Base-by-base conservation (phyloP, 2,797 vertebrate genomes). In the Oryzias sinensis region DNA sequence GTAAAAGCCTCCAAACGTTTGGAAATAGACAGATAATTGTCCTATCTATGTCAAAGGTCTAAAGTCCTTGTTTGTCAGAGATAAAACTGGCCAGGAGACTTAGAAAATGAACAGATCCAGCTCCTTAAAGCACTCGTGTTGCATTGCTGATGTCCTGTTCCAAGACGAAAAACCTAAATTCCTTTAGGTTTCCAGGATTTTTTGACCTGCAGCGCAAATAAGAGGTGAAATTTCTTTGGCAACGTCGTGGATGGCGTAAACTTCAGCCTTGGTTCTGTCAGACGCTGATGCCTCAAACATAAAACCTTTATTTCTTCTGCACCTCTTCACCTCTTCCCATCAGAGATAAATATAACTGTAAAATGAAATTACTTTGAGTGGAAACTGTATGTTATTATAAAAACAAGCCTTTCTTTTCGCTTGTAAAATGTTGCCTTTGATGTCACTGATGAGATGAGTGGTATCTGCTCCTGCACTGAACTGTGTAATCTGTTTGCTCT, bases 401-500 rank as follows among this genome's bases (percentile, higher is more conserved):
- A 33, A 37, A 37, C 33, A 37, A 37, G 27, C 9, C 33, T 50
- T 43, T 50, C 2, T 5, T 40, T 37, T 46, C 14, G 9, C 44
- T 49, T 72, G 62, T 57, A 44, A 46, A 71, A 82, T 65, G 63
- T 73, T 76, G 68, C 72, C 63, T 65, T 55, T 65, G 50, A 74
- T 71, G 56, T 64, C 18, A 52, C 53, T 68, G 75, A 76, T 70
- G 75, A 62, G 64, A 70, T 72, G 59, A 69, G 67, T 66, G 67
- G 37, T 63, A 69, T 72, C 76, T 54, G 57, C 14, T 1, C 51
- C 65, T 46, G 62, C 40, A 2, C 68, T 53, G 71, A 62, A 46
- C 77, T 72, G 60, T 80, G 78, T 86, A 71, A 86, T 87, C 79
- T 83, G 80, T 82, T 83, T 85, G 82, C 81, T 78, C 68, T 77